A percentile compares a stretch with the other conserved stretches of the same genome.
phyloP scores from a whole-genome alignment of 1,140 invertebrate species.

The Sycophila sp. region DNA sequence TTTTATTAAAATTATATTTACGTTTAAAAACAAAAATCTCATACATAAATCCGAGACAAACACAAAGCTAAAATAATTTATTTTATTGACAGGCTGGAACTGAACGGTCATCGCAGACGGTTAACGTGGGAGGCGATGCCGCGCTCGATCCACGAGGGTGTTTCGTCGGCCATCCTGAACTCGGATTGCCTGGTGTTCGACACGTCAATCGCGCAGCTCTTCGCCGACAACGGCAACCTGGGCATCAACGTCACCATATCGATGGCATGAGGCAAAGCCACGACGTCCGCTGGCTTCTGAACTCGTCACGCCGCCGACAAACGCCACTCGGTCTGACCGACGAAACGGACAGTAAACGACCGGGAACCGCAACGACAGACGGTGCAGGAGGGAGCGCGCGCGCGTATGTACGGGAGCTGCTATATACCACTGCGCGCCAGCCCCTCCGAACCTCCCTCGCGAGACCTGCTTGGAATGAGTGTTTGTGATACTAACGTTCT shows the following conservation, averaged over 20 bases:
- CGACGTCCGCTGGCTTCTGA: conserved; percentile 24
- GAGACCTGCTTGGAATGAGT: conserved; percentile 16
- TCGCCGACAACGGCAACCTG: conserved; percentile 99
- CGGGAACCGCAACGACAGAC: no score
- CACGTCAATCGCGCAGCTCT: conserved; percentile 96
- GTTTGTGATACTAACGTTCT: conserved; percentile 39
- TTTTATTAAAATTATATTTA: no score
- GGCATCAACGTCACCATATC: conserved; percentile 99
- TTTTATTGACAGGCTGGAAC: conserved; percentile 80
- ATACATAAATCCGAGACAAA: no score
- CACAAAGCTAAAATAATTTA: no score
- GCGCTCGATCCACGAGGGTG: conserved; percentile 97
- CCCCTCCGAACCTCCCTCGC: no score
- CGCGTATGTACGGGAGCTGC: neutral
- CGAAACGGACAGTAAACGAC: no score
- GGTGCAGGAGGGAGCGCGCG: no score
- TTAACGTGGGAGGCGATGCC: conserved; percentile 99
- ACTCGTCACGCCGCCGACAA: conserved; percentile 6
- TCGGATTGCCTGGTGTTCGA: conserved; percentile 99
- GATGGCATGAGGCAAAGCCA: conserved; percentile 73
- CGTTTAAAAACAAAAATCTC: no score
- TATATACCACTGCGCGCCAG: no score
- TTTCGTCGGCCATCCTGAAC: conserved; percentile 97
- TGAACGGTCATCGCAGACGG: conserved; percentile 92
- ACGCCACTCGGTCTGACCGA: conserved; percentile 14